Evolutionary conservation across 2,797 vertebrate species (phyloP).

Genomic region (Erithacus rubecula): DNA sequence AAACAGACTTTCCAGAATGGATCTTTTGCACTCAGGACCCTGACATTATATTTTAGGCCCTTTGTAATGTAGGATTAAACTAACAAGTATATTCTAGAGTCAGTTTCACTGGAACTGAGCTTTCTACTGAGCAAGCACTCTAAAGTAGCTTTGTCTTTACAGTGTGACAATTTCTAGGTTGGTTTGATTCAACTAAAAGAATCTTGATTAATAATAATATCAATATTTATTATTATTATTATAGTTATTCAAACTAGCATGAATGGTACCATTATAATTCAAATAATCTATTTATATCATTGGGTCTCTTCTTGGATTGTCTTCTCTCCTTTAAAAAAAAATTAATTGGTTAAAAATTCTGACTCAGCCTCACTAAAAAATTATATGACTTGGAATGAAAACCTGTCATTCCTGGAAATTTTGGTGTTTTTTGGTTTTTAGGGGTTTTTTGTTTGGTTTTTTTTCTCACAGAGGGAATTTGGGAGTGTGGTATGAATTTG

Average conservation of each 20-base stretch:
- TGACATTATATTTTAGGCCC: background rate
- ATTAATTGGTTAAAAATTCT: background rate
- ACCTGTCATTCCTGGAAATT: background rate
- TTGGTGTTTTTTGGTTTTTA: too few relatives aligned
- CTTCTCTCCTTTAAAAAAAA: background rate
- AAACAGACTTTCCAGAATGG: background rate
- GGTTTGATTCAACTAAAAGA: background rate
- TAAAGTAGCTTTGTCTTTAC: background rate
- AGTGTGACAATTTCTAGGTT: background rate
- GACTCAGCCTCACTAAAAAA: background rate
- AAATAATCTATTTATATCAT: background rate
- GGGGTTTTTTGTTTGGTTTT: too few relatives aligned
- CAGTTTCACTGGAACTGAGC: background rate
- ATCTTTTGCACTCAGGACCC: background rate
- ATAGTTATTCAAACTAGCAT: background rate
- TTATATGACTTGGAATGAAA: background rate
- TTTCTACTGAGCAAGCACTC: background rate
- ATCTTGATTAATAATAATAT: background rate
- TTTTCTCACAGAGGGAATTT: background rate
- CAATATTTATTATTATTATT: background rate
- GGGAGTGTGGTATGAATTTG: background rate
- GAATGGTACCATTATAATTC: background rate
- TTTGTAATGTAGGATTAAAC: background rate
- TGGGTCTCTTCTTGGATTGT: background rate
- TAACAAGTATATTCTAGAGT: background rate